Percentiles rank a stretch among this genome's conserved stretches.
Evolutionary conservation across 2,888 invertebrate genomes (phyloP).

Genomic region (Sinohyriopsis cumingii): DNA sequence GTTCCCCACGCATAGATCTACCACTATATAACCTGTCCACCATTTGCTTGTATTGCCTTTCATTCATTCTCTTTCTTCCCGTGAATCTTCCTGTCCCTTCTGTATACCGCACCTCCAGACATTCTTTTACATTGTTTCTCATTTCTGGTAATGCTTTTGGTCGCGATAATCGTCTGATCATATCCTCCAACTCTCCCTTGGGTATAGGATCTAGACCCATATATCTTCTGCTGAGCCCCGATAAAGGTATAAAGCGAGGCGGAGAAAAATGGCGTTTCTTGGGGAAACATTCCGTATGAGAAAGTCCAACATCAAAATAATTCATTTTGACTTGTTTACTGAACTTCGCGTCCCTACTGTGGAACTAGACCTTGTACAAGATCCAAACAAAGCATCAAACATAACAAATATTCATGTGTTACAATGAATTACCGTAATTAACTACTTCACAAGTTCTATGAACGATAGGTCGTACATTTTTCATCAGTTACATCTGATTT

Average conservation of each 20-base stretch:
- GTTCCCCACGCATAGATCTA: constrained; percentile 6
- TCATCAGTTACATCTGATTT: too few species aligned
- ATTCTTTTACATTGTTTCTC: constrained; percentile 5
- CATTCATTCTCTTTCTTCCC: constrained; percentile 31
- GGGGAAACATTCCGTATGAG: constrained; percentile 36
- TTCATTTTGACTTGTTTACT: constrained; percentile 23
- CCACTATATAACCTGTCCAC: constrained; percentile 26
- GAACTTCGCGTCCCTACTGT: too few species aligned
- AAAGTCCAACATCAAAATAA: constrained; percentile 42
- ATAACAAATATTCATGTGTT: too few species aligned
- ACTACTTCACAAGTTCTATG: too few species aligned
- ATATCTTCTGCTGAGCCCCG: constrained; percentile 36
- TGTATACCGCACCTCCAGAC: constrained; percentile 8
- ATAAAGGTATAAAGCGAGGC: constrained; percentile 36
- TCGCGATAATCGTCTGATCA: constrained; percentile 30
- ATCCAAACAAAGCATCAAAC: too few species aligned
- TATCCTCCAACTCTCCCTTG: constrained; percentile 21
- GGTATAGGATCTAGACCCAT: constrained; percentile 37
- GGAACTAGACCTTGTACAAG: too few species aligned
- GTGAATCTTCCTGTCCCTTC: constrained; percentile 28
- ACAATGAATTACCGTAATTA: too few species aligned
- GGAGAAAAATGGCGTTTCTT: constrained; percentile 32
- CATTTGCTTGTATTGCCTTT: constrained; percentile 29
- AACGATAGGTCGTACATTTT: too few species aligned
- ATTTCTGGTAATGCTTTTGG: constrained; percentile 25